These are phyloP conservation scores for Isurus oxyrinchus DNA, from an alignment of 2,113 vertebrate species.

Conservation along the genomic window DNA sequence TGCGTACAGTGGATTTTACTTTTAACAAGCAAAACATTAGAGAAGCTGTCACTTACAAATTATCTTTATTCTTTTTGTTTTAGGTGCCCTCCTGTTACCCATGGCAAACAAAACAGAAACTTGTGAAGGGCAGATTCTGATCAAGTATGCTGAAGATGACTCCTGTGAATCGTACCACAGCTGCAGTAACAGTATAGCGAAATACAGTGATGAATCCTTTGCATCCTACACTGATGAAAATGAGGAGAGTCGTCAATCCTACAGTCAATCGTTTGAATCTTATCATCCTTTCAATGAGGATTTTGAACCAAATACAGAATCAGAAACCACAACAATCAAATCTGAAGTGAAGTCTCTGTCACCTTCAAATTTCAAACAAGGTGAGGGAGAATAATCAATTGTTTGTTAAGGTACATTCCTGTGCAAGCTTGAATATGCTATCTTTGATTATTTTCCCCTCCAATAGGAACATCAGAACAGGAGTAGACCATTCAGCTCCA, in stretches of 20 bases:
- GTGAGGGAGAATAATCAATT: background rate
- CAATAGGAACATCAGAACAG: background rate
- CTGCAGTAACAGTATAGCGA: constrained; percentile 25
- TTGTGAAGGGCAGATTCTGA: background rate
- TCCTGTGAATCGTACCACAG: background rate
- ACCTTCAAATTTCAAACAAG: background rate
- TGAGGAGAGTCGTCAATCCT: constrained; percentile 7
- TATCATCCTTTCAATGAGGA: constrained; percentile 34
- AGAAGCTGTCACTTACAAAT: background rate
- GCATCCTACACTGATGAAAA: constrained; percentile 38
- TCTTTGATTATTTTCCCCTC: background rate
- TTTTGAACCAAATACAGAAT: background rate
- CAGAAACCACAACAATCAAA: background rate
- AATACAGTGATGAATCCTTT: constrained; percentile 42
- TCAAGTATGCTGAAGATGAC: background rate
- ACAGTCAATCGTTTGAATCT: background rate
- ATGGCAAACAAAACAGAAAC: background rate
- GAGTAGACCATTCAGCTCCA: background rate
- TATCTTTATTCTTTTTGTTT: background rate
- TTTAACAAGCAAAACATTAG: background rate
- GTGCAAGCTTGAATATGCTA: background rate
- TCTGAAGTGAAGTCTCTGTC: background rate
- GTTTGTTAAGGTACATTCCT: background rate
- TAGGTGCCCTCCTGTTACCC: background rate
- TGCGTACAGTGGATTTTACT: background rate